phyloP scores from a whole-genome alignment of 2,113 vertebrate species.

The Podarcis raffonei region DNA sequence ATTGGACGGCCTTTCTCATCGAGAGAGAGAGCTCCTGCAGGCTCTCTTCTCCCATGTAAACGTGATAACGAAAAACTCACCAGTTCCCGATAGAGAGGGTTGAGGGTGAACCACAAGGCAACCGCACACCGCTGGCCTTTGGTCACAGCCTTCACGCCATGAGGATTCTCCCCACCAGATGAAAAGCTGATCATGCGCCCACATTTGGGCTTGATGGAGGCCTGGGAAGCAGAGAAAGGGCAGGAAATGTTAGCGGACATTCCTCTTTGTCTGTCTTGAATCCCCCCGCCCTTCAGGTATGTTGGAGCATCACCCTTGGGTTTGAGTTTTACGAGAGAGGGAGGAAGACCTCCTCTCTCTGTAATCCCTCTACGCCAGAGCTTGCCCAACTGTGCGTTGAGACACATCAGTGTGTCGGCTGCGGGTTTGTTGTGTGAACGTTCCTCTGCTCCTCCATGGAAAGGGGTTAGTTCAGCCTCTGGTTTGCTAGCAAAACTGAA shows the following conservation, averaged over 20 bases:
- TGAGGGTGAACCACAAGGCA: slow-evolving; percentile 94
- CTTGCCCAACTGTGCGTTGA: too few species aligned
- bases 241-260: background rate
- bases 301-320: background rate
- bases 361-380: too few species aligned
- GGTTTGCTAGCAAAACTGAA: too few species aligned
- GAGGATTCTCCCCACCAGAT: slow-evolving; percentile 94
- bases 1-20: too few species aligned
- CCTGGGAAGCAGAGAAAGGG: slow-evolving; percentile 72
- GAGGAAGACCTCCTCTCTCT: too few species aligned
- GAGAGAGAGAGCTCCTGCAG: too few species aligned
- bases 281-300: background rate
- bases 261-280: background rate
- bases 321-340: background rate
- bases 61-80: slow-evolving; percentile 71
- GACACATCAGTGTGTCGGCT: too few species aligned
- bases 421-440: too few species aligned
- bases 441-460: too few species aligned
- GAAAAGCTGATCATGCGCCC: slow-evolving; percentile 97
- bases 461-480: too few species aligned
- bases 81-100: slow-evolving; percentile 93
- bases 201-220: slow-evolving; percentile 91
- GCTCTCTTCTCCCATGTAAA: too few species aligned
- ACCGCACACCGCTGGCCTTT: slow-evolving; percentile 92
- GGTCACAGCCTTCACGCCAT: slow-evolving; percentile 94